Evolutionary conservation across 1,140 invertebrate species (phyloP), one percentile per base, ranked within the genome.

Genomic region (Ctenoplectra terminalis): DNA sequence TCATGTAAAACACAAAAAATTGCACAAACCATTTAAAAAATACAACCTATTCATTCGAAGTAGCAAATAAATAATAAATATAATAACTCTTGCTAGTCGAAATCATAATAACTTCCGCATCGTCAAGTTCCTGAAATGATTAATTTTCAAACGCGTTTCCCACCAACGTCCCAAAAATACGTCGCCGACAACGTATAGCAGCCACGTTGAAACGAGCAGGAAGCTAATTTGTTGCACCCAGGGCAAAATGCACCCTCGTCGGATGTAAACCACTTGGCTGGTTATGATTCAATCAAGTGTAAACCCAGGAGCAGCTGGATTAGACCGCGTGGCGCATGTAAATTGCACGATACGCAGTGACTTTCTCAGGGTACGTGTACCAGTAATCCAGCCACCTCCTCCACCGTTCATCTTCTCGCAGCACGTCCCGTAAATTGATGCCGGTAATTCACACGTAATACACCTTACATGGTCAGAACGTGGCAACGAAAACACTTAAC

Each of bases 241-340:
- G 46, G 46, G 66, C 48, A 34, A 81, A 72, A 67, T 56, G 50
- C 69, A 60, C 40, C 52, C 31, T 31, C 13, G 74, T 61, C 17
- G 37, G 61, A 37, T 48, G 75, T 61, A 56, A 58, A 69, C 63
- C 67, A 75, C 82, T 69, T 71, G 48, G 77, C 52, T 77, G 67
- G 72, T 87, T 76, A 78, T 80, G 83, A 85, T 87, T 83, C 78
- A 87, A 86, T 78, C 74, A 83, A 81, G 72, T 82, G 74, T 76
- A 85, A 85, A 85, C 69, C 56, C 23, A 31, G 58, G 13, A 74
- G 66, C 75, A 80, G 76, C 54, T 40, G 56, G 70, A 50, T 73
- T 69, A 78, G 54, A 54, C 31, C 60, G 54, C 52, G 40, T 34
- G 66, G 63, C 60, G 81, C 54, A 72, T 81, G 70, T 58, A 84